Evolutionary conservation across 2,888 invertebrate species (phyloP).

Genomic region (Volucella inanis): DNA sequence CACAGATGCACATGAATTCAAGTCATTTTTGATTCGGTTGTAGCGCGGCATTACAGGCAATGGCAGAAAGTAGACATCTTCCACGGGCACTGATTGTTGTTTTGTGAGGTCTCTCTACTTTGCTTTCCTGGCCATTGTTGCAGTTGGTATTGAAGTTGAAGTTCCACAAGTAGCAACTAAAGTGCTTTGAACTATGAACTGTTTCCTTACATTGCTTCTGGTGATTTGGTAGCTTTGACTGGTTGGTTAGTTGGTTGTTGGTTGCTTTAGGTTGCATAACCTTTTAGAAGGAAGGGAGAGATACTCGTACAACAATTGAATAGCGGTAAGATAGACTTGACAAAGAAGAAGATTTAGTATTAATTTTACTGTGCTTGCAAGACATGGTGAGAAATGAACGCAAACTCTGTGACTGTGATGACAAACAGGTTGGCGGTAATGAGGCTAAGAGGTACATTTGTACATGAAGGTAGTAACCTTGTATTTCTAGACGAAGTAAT

Average conservation of each 20-base stretch:
- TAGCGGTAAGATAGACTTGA: conserved; percentile 49
- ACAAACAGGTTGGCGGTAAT: conserved; percentile 26
- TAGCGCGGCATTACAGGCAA: conserved; percentile 40
- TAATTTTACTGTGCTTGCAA: conserved; percentile 20
- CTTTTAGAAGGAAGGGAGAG: conserved; percentile 33
- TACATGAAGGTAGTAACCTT: conserved; percentile 33
- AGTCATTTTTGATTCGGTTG: conserved; percentile 65
- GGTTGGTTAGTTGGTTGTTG: conserved; percentile 45
- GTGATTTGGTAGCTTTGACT: conserved; percentile 40
- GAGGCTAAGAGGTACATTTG: conserved; percentile 56
- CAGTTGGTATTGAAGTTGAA: conserved; percentile 11
- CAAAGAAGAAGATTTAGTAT: conserved; percentile 36
- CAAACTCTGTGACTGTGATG: conserved; percentile 25
- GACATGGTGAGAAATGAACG: conserved; percentile 44
- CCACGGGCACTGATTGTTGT: conserved; percentile 23
- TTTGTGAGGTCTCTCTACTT: conserved; percentile 20
- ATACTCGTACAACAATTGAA: conserved; percentile 28
- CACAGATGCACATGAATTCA: conserved; percentile 61
- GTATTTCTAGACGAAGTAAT: too few relatives aligned
- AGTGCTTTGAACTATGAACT: conserved; percentile 74
- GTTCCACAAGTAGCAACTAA: conserved; percentile 64
- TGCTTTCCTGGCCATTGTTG: background rate
- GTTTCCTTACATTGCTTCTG: conserved; percentile 68
- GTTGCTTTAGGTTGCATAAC: conserved; percentile 66
- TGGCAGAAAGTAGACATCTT: conserved; percentile 32